Percentiles rank a stretch among this genome's conserved stretches.
Conservation (phyloP, 2,888 invertebrate genomes). For the Cryptosula pallasiana region DNA sequence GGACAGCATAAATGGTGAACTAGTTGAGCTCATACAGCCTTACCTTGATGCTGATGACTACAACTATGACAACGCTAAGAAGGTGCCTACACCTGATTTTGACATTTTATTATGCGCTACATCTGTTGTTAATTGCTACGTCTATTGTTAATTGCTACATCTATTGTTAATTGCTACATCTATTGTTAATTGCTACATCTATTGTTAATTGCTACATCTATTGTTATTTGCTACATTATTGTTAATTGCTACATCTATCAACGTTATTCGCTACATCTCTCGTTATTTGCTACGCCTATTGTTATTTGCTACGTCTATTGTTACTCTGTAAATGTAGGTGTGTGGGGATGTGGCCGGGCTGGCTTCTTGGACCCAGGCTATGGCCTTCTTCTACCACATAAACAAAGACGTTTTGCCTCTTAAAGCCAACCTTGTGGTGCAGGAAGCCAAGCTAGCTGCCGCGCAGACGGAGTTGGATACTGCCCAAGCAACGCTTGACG, state of each 20-base stretch:
- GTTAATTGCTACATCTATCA: too few relatives aligned
- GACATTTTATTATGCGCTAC: too few relatives aligned
- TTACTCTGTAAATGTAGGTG: constrained; percentile 31
- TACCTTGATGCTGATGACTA: constrained; percentile 85
- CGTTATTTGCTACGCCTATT: too few relatives aligned
- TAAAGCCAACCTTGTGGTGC: constrained; percentile 57
- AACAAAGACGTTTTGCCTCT: constrained; percentile 92
- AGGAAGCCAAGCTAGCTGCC: constrained; percentile 50
- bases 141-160: too few relatives aligned
- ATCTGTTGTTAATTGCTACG: too few relatives aligned
- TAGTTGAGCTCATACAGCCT: constrained; percentile 83
- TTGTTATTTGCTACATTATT: too few relatives aligned
- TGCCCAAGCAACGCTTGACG: constrained; percentile 37
- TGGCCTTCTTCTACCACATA: constrained; percentile 62
- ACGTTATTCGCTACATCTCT: too few relatives aligned
- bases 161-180: too few relatives aligned
- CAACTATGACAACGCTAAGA: constrained; percentile 89
- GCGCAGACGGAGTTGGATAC: constrained; percentile 34
- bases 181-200: too few relatives aligned
- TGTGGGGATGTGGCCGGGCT: constrained; percentile 52
- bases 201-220: too few relatives aligned
- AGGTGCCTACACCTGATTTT: constrained; percentile 45
- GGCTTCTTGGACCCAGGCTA: constrained; percentile 49
- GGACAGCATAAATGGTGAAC: constrained; percentile 94
- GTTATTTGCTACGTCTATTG: too few relatives aligned